Base-by-base conservation (phyloP, 2,113 vertebrate species). In the Atractosteus spatula region DNA sequence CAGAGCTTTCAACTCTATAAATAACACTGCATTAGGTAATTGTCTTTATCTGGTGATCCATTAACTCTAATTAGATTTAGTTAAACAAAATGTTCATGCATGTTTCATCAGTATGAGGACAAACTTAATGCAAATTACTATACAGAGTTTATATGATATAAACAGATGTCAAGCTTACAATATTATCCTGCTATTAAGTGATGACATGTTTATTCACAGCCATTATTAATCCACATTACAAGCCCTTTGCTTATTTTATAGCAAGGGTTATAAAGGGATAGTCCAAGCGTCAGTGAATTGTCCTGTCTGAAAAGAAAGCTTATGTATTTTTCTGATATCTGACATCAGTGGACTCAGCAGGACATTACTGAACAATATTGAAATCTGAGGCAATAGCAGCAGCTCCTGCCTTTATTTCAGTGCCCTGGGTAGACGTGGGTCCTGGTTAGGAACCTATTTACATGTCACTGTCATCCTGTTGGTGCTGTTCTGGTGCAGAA, bases 381-480 rank as follows among this genome's bases (percentile, higher is more conserved):
- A 29, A 55, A 68, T 47, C 12, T 14, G 5, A 51, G 2, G 47
- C 4, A 51, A 51, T 7, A 51, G 47, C 47, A 51, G 4, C 47
- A 51, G 47, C 47, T 51, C 8, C 47, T 7, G 8, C 8, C 47
- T 7, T 51, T 7, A 51, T 10, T 10, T 51, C 47, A 51, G 47
- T 51, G 47, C 8, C 47, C 47, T 69, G 3, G 29, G 47, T 69
- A 47, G 13, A 2, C 54, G 67, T 54, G 42, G 45, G 42, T 56
- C 47, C 47, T 5, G 29, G 6, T 59, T 73, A 43, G 59, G 55
- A 70, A 63, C 17, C 70, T 75, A 68, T 75, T 69, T 44, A 75
- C 66, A 12, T 29, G 17, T 70, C 63, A 70, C 70, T 75, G 66
- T 54, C 47, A 14, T 64, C 55, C 63, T 72, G 64, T 42, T 68